Percentiles rank a stretch among this genome's conserved stretches.
Evolutionary conservation across 2,797 vertebrate species (phyloP).

Genomic region (Acipenser ruthenus): DNA sequence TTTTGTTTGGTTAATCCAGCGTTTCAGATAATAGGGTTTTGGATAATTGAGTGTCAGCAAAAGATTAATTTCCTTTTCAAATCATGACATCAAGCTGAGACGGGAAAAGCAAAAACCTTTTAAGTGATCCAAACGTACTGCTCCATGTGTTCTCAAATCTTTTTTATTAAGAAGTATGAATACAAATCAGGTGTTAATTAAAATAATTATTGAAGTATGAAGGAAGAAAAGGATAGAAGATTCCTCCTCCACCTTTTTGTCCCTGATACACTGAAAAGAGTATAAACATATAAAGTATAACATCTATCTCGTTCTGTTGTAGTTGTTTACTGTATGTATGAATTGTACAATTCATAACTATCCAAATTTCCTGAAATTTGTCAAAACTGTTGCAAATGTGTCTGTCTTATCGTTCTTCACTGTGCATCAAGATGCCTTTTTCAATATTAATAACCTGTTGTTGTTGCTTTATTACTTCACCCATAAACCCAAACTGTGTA

Average conservation of each 20-base stretch:
- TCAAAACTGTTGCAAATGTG: too few species aligned
- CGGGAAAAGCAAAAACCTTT: conserved; percentile 4
- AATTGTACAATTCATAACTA: too few species aligned
- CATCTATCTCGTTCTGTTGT: too few species aligned
- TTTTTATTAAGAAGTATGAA: conserved; percentile 11
- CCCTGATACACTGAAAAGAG: conserved; percentile 1
- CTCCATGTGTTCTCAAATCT: conserved; percentile 16
- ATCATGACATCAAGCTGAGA: background rate
- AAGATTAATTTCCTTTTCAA: conserved; percentile 6
- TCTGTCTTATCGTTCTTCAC: too few species aligned
- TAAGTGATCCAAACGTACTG: conserved; percentile 2
- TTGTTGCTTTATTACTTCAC: too few species aligned
- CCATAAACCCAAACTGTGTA: too few species aligned
- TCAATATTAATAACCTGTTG: too few species aligned
- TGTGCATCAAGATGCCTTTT: too few species aligned
- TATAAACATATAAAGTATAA: background rate
- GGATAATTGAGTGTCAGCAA: conserved; percentile 7
- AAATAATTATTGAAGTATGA: conserved; percentile 15
- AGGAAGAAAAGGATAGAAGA: conserved; percentile 16
- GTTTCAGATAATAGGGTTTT: background rate
- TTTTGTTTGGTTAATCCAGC: too few species aligned
- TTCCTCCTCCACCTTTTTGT: background rate
- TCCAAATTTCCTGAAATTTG: too few species aligned
- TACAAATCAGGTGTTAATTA: conserved; percentile 22
- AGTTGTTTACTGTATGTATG: too few species aligned